phyloP scores from a whole-genome alignment of 2,888 invertebrate genomes.

The Oscheius onirici region DNA sequence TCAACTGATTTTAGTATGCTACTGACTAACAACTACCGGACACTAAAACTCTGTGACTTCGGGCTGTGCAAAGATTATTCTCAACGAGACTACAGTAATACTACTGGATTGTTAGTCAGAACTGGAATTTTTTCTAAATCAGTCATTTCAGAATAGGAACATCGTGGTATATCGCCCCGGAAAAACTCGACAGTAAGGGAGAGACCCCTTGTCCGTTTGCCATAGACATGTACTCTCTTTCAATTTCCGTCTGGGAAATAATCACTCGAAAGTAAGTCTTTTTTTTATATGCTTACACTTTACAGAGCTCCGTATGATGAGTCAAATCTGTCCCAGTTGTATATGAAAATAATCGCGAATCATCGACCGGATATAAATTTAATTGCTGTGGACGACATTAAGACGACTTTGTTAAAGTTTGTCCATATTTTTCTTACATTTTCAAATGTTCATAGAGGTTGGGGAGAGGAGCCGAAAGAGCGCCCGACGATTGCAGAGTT shows the following conservation, averaged over 20 bases:
- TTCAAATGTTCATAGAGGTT: too few relatives aligned
- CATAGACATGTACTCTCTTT: background rate
- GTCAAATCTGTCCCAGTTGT: too few relatives aligned
- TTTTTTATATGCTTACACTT: background rate
- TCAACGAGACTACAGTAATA: background rate
- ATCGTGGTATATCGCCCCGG: constrained; percentile 1
- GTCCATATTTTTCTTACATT: too few relatives aligned
- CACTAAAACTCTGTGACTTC: constrained; percentile 6
- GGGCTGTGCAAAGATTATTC: constrained; percentile 1
- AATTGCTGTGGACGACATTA: too few relatives aligned
- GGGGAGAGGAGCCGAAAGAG: too few relatives aligned
- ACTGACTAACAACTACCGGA: background rate
- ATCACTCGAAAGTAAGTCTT: background rate
- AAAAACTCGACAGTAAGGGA: background rate
- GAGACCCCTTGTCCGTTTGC: background rate
- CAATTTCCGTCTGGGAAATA: constrained; percentile 8
- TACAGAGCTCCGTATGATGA: background rate
- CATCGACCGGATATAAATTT: too few relatives aligned
- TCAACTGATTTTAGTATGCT: constrained; percentile 4
- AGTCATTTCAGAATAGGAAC: background rate
- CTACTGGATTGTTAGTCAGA: constrained; percentile 2
- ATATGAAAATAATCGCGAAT: too few relatives aligned
- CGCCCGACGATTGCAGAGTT: too few relatives aligned
- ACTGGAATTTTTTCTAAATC: background rate
- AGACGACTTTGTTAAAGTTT: too few relatives aligned